A percentile compares a stretch with the other conserved stretches of the same genome.
Evolutionary conservation across 1,140 invertebrate species (phyloP).

Genomic region (Samia ricini): DNA sequence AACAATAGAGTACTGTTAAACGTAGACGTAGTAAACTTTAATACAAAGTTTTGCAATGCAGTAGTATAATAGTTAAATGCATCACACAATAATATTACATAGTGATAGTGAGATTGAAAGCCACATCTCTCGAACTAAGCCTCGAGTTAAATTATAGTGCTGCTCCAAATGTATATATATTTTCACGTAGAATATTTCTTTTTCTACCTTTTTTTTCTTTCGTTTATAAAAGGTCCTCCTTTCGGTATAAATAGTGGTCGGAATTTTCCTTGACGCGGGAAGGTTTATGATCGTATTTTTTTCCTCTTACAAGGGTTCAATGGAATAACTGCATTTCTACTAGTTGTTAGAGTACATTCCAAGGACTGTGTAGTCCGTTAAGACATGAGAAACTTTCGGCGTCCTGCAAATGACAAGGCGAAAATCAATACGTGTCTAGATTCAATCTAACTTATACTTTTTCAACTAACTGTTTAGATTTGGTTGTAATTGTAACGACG

Average conservation of each 20-base stretch:
- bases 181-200: neutral
- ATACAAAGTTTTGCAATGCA: neutral
- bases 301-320: neutral
- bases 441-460: no score
- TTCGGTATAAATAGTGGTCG: neutral
- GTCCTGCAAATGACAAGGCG: no score
- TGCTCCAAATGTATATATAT: neutral
- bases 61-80: conserved; percentile 18
- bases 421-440: no score
- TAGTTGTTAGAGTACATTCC: no score
- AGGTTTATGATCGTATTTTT: neutral
- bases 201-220: neutral
- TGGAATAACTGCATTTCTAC: no score
- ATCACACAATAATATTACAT: neutral
- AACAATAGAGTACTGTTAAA: neutral
- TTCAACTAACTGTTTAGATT: no score
- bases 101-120: conserved; percentile 1
- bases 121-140: neutral
- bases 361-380: no score
- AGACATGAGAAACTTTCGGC: no score
- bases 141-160: neutral
- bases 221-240: neutral
- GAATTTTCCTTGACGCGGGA: neutral
- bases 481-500: no score
- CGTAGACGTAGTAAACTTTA: neutral